Conservation (phyloP, 1,140 invertebrate species). For the Lucilia sericata region DNA sequence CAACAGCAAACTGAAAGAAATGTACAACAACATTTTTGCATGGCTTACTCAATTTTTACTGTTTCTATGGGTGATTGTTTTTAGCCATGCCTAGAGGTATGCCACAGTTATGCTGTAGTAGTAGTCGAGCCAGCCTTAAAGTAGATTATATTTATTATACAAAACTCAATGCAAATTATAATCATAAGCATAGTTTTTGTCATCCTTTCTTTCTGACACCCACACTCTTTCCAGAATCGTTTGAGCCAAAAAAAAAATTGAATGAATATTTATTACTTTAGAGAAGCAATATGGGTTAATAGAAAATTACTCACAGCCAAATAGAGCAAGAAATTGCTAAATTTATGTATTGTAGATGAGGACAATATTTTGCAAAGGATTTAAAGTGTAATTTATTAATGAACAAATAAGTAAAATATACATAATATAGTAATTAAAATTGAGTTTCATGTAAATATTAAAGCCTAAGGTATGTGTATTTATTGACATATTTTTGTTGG, state of each 20-base stretch:
- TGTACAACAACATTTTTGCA: conserved; percentile 7
- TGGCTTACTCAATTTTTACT: background rate
- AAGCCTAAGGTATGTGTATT: too few relatives aligned
- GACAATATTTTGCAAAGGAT: too few relatives aligned
- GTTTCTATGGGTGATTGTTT: background rate
- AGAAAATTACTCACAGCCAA: conserved; percentile 1
- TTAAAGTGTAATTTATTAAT: too few relatives aligned
- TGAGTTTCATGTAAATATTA: too few relatives aligned
- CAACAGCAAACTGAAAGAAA: background rate
- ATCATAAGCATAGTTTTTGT: background rate
- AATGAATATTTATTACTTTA: background rate
- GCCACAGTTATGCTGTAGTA: background rate
- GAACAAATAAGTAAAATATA: too few relatives aligned
- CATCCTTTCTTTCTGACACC: background rate
- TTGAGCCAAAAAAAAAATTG: background rate
- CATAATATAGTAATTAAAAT: too few relatives aligned
- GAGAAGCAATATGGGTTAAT: background rate
- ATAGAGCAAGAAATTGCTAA: conserved; percentile 20
- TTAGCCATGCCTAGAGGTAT: conserved; percentile 11
- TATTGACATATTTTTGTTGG: too few relatives aligned
- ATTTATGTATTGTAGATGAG: background rate
- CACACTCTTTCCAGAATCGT: background rate
- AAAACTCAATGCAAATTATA: background rate
- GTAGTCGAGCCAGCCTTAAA: background rate
- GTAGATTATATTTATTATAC: background rate